Evolutionary conservation across 2,797 vertebrate genomes (phyloP), one percentile per base, ranked within the genome.

Genomic region (Champsocephalus esox): DNA sequence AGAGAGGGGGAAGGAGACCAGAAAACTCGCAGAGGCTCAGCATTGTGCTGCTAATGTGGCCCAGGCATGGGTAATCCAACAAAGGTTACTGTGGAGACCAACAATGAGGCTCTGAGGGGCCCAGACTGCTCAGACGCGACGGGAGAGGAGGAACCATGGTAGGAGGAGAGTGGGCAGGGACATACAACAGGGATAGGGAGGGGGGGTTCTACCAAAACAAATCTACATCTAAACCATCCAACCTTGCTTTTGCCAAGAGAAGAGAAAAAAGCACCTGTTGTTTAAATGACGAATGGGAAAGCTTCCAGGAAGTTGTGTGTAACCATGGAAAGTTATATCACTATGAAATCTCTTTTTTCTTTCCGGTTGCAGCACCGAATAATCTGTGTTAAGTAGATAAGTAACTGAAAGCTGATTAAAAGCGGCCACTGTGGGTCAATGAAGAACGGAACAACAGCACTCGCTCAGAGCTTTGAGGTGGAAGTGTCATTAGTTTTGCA

Each of bases 71-170:
- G 68, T 66, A 65, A 88, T 85, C 82, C 80, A 93, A 94, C 92
- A 95, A 95, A 95, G 91, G 94, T 94, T 95, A 84, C 93, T 86
- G 90, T 94, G 94, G 94, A 92, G 92, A 95, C 92, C 92, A 89
- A 93, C 92, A 95, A 94, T 92, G 84, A 85, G 81, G 86, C 82
- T 82, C 63, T 69, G 83, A 91, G 90, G 85, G 89, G 88, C 91
- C 85, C 86, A 66, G 77, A 72, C 84, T 72, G 77, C 87, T 50
- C 80, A 86, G 82, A 87, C 73, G 63, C 57, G 48, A 81, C 79
- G 28, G 71, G 51, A 74, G 57, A 77, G 78, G 68, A 69, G 67
- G 77, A 71, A 72, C 50, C 56, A 50, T 56, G 67, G 66, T 51
- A 70, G 70, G 64, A 12, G 72, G 64, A 59, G 0, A 46, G 67